Percentiles rank a stretch among this genome's conserved stretches.
Evolutionary conservation across 2,888 invertebrate species (phyloP).

Genomic region (Nymphalis c-album): DNA sequence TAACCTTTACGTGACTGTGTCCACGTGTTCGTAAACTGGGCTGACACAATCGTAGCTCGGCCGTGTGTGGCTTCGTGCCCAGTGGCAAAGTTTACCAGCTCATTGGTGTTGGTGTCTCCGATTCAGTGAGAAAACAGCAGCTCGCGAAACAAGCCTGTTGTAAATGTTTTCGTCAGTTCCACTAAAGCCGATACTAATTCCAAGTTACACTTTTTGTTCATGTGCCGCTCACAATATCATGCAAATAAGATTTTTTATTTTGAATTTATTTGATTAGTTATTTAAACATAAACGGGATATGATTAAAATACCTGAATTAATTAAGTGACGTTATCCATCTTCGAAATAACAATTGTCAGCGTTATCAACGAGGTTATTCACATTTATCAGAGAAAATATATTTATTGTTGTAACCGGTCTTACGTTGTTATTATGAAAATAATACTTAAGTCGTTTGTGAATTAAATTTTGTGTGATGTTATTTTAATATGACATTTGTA

Average conservation of each 20-base stretch:
- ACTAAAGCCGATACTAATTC: background rate
- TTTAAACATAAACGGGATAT: background rate
- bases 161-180: too few relatives aligned
- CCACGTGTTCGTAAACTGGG: conserved; percentile 6
- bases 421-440: background rate
- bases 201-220: background rate
- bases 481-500: too few relatives aligned
- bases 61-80: too few relatives aligned
- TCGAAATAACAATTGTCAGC: conserved; percentile 1
- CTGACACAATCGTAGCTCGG: too few relatives aligned
- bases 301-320: background rate
- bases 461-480: background rate
- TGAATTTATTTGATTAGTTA: background rate
- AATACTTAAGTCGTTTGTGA: background rate
- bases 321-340: background rate
- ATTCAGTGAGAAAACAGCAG: too few relatives aligned
- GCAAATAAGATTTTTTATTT: background rate
- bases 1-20: conserved; percentile 13
- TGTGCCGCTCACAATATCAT: background rate
- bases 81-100: too few relatives aligned
- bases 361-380: conserved; percentile 9
- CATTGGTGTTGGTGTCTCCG: too few relatives aligned
- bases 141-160: too few relatives aligned
- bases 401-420: conserved; percentile 1
- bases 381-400: conserved; percentile 4